Evolutionary conservation across 2,113 vertebrate species (phyloP), one percentile per base, ranked within the genome.

Genomic region (Larimichthys polyactis): DNA sequence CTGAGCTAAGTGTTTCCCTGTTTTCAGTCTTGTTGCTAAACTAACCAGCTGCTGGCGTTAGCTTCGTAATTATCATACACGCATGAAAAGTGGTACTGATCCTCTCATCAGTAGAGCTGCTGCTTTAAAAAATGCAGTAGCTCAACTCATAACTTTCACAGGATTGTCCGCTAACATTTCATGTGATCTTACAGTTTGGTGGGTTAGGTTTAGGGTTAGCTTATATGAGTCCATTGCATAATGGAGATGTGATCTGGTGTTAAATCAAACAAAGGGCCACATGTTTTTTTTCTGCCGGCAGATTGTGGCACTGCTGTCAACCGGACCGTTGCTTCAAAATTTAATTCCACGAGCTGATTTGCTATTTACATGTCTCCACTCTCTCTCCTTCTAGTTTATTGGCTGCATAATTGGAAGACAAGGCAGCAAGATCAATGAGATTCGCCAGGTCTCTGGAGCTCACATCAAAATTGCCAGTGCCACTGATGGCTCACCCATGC

Each of bases 381-480:
- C 65, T 63, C 51, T 44, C 91, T 86, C 91, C 78, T 92, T 83
- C 92, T 78, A 98, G 97, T 95, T 98, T 95, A 97, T 98, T 95
- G 97, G 97, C 93, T 98, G 97, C 95, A 98, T 98, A 95, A 98
- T 98, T 96, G 97, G 97, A 94, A 96, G 97, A 95, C 97, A 98
- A 96, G 97, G 97, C 94, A 98, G 96, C 91, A 98, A 98, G 95
- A 98, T 98, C 95, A 98, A 98, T 95, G 97, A 98, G 96, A 98
- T 98, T 90, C 97, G 97, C 90, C 97, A 98, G 95, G 97, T 97
- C 95, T 98, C 97, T 88, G 97, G 97, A 92, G 97, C 97, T 43
- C 97, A 98, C 95, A 98, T 98, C 95, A 98, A 98, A 95, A 98
- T 98, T 93, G 97, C 97, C 91, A 97, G 97, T 79, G 96, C 97